These are phyloP conservation scores for Drosophila longiperda DNA, from an alignment of 2,888 invertebrate species.

Conservation along the genomic window DNA sequence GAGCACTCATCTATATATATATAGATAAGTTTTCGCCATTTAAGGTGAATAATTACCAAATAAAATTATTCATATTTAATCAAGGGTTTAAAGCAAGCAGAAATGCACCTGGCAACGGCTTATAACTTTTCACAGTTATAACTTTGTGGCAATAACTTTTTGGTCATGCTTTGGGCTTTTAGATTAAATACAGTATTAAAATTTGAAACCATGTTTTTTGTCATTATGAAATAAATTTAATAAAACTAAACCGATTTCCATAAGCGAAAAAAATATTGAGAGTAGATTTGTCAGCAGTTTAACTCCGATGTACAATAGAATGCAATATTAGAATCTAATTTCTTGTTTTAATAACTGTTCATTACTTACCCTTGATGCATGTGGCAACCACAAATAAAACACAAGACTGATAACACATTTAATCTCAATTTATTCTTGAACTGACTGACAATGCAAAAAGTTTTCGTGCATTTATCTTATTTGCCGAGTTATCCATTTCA, in stretches of 20 bases:
- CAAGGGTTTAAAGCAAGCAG: neutral
- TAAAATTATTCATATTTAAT: neutral
- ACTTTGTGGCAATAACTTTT: neutral
- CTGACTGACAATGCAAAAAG: constrained; percentile 60
- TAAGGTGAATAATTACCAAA: neutral
- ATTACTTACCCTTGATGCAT: neutral
- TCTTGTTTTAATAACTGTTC: neutral
- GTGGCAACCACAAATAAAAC: constrained; percentile 14
- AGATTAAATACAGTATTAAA: neutral
- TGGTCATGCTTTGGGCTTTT: neutral
- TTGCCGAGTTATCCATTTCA: constrained; percentile 48
- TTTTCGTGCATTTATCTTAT: constrained; percentile 55
- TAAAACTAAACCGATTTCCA: neutral
- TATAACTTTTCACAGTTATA: neutral
- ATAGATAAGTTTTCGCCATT: neutral
- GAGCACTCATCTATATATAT: neutral
- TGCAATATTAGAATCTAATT: neutral
- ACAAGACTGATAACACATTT: constrained; percentile 40
- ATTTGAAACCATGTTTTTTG: neutral
- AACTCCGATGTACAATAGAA: too few relatives aligned
- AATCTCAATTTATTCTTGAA: constrained; percentile 61
- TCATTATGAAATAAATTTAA: neutral
- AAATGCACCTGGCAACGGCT: neutral
- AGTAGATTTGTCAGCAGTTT: too few relatives aligned
- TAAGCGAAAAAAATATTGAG: neutral